Evolutionary conservation across 92 coral and sea anemone species (phyloP).

Genomic region (Zoanthus sansibaricus): DNA sequence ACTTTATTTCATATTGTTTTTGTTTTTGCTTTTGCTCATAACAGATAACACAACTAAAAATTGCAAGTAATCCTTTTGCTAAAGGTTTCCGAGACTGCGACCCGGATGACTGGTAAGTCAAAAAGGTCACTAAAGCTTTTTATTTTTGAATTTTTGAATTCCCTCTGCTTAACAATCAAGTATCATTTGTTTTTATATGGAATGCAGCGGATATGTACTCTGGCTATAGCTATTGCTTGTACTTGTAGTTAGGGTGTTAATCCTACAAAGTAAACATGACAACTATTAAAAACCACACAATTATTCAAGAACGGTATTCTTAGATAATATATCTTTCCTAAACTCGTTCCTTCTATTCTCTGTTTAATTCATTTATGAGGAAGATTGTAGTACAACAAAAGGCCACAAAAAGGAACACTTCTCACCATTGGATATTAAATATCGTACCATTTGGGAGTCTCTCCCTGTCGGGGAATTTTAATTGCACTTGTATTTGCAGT

Average conservation of each 20-base stretch:
- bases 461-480: slow-evolving; percentile 50
- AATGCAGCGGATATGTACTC: background rate
- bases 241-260: background rate
- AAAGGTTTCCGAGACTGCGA: slow-evolving; percentile 99
- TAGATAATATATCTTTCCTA: too few species aligned
- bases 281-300: background rate
- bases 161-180: background rate
- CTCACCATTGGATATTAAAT: slow-evolving; percentile 27
- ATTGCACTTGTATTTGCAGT: slow-evolving; percentile 3
- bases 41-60: slow-evolving; percentile 98
- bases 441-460: slow-evolving; percentile 17
- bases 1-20: background rate
- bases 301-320: background rate
- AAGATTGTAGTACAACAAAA: background rate
- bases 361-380: background rate
- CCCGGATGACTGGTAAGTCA: slow-evolving; percentile 96
- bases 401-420: slow-evolving; percentile 11
- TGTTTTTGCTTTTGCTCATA: background rate
- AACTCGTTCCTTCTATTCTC: too few species aligned
- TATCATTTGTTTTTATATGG: background rate
- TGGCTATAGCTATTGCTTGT: too few species aligned
- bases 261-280: background rate
- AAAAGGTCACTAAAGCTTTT: background rate
- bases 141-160: too few species aligned
- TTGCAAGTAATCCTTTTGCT: slow-evolving; percentile 99